These are phyloP conservation scores for Tethya wilhelma DNA, from an alignment of 37 sponge, comb jelly and placozoan species.

Conservation along the genomic window DNA sequence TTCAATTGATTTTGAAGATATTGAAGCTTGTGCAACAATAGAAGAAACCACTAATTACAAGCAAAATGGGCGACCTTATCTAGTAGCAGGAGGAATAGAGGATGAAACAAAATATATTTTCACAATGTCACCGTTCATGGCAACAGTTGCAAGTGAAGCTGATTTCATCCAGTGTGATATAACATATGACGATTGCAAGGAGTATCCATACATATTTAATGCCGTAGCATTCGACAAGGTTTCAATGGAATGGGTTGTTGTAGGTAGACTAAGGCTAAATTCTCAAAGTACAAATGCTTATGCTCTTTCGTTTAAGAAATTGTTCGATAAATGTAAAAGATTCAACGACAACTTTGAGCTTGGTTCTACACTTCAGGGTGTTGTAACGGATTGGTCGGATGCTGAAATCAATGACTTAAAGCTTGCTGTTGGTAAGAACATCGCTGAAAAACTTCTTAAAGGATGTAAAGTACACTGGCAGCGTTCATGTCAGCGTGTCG, in stretches of 20 bases:
- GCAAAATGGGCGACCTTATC: too few relatives aligned
- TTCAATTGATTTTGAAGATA: constrained; percentile 25
- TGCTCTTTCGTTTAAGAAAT: constrained; percentile 14
- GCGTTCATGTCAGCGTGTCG: constrained; percentile 39
- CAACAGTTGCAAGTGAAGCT: too few relatives aligned
- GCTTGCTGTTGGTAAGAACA: constrained; percentile 22
- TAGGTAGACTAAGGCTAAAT: constrained; percentile 13
- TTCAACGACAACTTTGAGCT: neutral
- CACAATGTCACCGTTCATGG: too few relatives aligned
- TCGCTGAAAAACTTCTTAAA: constrained; percentile 30
- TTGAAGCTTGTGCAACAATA: neutral
- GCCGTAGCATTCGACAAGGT: constrained; percentile 23
- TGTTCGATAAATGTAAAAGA: neutral
- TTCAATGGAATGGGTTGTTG: constrained; percentile 29
- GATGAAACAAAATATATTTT: too few relatives aligned
- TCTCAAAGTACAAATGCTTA: constrained; percentile 23
- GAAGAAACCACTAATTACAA: constrained; percentile 3
- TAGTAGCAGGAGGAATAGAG: too few relatives aligned
- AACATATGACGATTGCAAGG: constrained; percentile 24
- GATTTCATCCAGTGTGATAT: constrained; percentile 33
- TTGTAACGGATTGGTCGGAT: constrained; percentile 24
- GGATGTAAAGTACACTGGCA: constrained; percentile 38
- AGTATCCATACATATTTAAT: constrained; percentile 23
- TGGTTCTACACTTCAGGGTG: constrained; percentile 1
- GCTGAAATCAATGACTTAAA: constrained; percentile 12